These are phyloP conservation scores for Capitulum mitella DNA, from an alignment of 2,888 invertebrate genomes.

Conservation along the genomic window DNA sequence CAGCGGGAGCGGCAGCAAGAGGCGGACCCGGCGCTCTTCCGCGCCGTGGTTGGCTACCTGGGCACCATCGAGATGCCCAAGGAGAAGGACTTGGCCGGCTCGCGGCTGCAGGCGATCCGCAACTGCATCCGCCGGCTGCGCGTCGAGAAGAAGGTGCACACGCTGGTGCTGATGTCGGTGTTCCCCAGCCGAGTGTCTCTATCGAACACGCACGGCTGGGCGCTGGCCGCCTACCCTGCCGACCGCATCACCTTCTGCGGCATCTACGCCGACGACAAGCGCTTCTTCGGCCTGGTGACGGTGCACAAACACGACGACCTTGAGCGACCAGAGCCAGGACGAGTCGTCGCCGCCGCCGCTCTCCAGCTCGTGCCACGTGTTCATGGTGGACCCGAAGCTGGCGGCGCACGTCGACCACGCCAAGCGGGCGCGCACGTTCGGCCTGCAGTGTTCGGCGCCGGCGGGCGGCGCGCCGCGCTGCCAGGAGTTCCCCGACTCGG, in stretches of 20 bases:
- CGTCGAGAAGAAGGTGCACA: conserved; percentile 71
- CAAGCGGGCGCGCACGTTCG: conserved; percentile 72
- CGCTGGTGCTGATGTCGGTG: conserved; percentile 76
- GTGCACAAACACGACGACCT: conserved; percentile 34
- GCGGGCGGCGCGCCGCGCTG: conserved; percentile 53
- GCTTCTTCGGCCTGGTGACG: conserved; percentile 88
- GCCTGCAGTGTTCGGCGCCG: conserved; percentile 67
- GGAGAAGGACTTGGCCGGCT: conserved; percentile 40
- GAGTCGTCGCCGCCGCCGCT: conserved; percentile 27
- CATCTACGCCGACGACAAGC: conserved; percentile 78
- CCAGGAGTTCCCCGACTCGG: conserved; percentile 81
- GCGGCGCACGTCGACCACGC: conserved; percentile 72
- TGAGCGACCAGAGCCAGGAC: conserved; percentile 54
- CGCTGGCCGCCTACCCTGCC: conserved; percentile 78
- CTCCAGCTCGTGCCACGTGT: conserved; percentile 83
- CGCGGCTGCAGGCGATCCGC: conserved; percentile 60
- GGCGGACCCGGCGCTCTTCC: conserved; percentile 41
- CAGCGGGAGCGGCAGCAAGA: conserved; percentile 31
- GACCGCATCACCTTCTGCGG: conserved; percentile 81
- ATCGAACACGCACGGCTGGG: conserved; percentile 66
- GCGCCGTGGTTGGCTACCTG: conserved; percentile 84
- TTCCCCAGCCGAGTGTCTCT: conserved; percentile 68
- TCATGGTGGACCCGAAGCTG: conserved; percentile 81
- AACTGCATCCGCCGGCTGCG: conserved; percentile 81
- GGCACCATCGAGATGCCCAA: conserved; percentile 91